Base-by-base conservation (phyloP, 2,888 invertebrate species). In the Eucriotettix oculatus region DNA sequence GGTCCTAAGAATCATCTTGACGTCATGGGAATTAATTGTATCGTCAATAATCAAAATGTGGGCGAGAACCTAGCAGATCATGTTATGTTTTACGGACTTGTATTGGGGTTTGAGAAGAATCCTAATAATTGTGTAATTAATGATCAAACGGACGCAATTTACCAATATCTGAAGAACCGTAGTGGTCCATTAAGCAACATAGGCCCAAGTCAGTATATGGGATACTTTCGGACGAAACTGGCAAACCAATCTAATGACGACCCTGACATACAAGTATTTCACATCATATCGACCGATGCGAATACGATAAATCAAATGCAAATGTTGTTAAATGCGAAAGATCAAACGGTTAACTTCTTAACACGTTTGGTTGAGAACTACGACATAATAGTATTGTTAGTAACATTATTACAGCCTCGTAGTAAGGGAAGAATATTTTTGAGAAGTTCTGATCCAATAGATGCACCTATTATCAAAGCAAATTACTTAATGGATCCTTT, bases 401-500 rank as follows among this genome's bases (percentile, higher is more conserved):
- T 76, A 0, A 70, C 74, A 1, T 66, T 79, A 42, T 60, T 77
- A 10, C 72, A 74, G 63, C 80, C 79, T 0, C 75, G 78, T 69
- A 80, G 80, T 1, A 75, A 73, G 54, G 83, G 84, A 16, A 69
- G 69, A 61, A 68, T 88, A 2, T 72, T 74, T 60, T 69, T 87
- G 14, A 69, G 70, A 52, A 78, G 79, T 0, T 71, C 69, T 0
- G 70, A 85, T 68, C 83, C 84, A 0, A 69, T 72, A 41, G 79
- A 82, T 10, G 72, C 78, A 58, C 85, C 86, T 0, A 66, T 76
- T 29, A 80, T 87, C 56, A 74, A 80, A 65, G 74, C 84, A 1
- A 83, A 84, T 66, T 86, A 86, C 69, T 76, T 86, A 42, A 69
- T 72, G 0, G 76, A 82, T n/a, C 68, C 72, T 0, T 71, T 75